A percentile compares a stretch with the other conserved stretches of the same genome.
phyloP scores from a whole-genome alignment of 2,113 vertebrate genomes.

The Melozone crissalis region DNA sequence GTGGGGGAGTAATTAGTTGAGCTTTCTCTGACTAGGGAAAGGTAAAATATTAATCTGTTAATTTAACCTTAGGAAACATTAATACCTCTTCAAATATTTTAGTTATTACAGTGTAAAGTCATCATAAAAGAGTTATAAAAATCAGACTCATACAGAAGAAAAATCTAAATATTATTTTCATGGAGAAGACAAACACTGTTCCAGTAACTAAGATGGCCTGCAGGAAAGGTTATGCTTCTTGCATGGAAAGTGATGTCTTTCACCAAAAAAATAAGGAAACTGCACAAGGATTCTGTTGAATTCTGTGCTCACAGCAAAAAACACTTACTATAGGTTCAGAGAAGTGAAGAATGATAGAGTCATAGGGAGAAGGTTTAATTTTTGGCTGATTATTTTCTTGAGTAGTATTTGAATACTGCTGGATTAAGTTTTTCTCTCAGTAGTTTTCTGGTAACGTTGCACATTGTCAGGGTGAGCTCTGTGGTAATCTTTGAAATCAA shows the following conservation, averaged over 20 bases:
- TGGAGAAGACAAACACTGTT: not conserved
- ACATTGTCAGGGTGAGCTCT: not conserved
- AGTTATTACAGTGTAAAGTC: not conserved
- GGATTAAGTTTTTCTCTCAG: not conserved
- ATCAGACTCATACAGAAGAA: not conserved
- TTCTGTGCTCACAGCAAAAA: not conserved
- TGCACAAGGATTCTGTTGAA: not conserved
- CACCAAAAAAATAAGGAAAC: not conserved
- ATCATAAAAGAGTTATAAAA: not conserved
- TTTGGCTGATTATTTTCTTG: not conserved
- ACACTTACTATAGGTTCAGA: rapidly evolving
- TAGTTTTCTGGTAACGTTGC: not conserved
- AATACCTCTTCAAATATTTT: not conserved
- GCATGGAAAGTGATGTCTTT: not conserved
- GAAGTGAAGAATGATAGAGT: not conserved
- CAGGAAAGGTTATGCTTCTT: not conserved
- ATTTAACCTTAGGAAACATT: not conserved
- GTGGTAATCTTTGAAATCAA: not conserved
- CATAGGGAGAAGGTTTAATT: not conserved
- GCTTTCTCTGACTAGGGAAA: not conserved
- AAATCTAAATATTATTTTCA: not conserved
- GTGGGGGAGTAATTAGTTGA: not conserved
- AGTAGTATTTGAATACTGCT: not conserved
- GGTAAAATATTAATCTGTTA: not conserved
- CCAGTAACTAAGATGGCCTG: not conserved